Base-by-base conservation (phyloP, 92 coral and sea anemone genomes). In the Palythoa heliodiscus region DNA sequence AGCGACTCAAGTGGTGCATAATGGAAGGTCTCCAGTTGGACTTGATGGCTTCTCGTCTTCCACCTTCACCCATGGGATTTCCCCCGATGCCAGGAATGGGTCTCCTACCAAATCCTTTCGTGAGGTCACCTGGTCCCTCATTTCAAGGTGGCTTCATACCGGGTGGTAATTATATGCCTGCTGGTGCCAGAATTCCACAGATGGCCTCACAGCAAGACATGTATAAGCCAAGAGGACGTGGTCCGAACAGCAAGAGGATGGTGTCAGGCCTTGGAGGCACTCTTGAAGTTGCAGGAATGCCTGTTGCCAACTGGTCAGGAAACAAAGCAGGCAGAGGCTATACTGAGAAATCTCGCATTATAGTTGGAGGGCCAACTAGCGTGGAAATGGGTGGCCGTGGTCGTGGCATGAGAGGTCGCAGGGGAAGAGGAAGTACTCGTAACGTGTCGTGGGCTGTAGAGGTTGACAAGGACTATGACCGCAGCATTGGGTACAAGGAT, bases 221-320 rank as follows among this genome's bases (percentile, higher is more conserved):
- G 86, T 87, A 91, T 70, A 88, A 92, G 35, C 93, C 92, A 16
- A 97, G 98, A 63, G 92, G 97, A 3, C 90, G 99, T 38, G 99
- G 99, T 24, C 91, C 94, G 39, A 93, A 89, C 53, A 96, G 99
- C 83, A 92, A 77, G 67, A 93, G 98, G 75, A 94, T 98, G 39
- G 99, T 96, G 55, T 96, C 99, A 2, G 99, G 99, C 19, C 68
- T 96, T n/a, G 99, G 99, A 16, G 99, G 99, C 43, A 95, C 95
- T 35, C 86, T 96, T 52, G 98, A 96, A 76, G 99, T 96, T 38
- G 99, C 99, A 11, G 99, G 99, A 2, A 95, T 96, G 52, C 98
- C 99, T 71, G 96, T 94, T 24, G 99, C 99, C 40, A 92, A 95
- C 66, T 96, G 95, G 93, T 71, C 86, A 5, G 99, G 99, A 1